phyloP scores from a whole-genome alignment of 2,888 invertebrate species.

The Epinotia ramella region DNA sequence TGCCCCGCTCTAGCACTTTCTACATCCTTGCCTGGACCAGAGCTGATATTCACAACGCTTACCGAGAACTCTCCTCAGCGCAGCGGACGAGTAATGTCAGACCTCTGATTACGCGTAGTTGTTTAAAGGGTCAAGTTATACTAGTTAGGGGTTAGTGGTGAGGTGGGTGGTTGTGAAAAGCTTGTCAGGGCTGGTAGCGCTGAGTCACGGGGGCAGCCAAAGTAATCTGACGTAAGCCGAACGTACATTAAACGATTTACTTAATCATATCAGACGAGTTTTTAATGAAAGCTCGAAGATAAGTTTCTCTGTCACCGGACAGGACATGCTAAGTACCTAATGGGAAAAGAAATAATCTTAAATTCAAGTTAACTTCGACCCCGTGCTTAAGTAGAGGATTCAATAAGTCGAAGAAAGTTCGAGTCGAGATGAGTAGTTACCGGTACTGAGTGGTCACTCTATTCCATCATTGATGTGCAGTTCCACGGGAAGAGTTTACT shows the following conservation, averaged over 20 bases:
- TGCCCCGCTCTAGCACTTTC: slow-evolving; percentile 58
- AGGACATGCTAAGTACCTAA: slow-evolving; percentile 42
- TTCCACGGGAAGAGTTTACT: neutral
- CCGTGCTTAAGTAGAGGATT: slow-evolving; percentile 3
- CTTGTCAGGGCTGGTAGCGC: neutral
- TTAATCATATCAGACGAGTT: slow-evolving; percentile 44
- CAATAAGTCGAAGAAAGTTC: slow-evolving; percentile 16
- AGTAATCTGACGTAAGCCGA: slow-evolving; percentile 61
- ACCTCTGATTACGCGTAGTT: neutral
- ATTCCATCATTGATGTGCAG: neutral
- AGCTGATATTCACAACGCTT: slow-evolving; percentile 8
- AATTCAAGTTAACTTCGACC: slow-evolving; percentile 31
- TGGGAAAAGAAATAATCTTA: slow-evolving; percentile 38
- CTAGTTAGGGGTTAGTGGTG: neutral
- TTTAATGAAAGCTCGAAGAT: slow-evolving; percentile 42
- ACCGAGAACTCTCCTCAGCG: neutral
- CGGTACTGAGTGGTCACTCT: neutral
- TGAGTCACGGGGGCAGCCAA: slow-evolving; percentile 53
- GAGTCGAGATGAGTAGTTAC: neutral
- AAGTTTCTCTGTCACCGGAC: slow-evolving; percentile 40
- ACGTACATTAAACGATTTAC: slow-evolving; percentile 47
- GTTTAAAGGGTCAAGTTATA: neutral
- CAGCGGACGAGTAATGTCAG: neutral
- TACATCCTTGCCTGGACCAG: slow-evolving; percentile 58
- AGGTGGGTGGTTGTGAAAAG: neutral